phyloP scores from a whole-genome alignment of 2,797 vertebrate species.

The Thunnus albacares region DNA sequence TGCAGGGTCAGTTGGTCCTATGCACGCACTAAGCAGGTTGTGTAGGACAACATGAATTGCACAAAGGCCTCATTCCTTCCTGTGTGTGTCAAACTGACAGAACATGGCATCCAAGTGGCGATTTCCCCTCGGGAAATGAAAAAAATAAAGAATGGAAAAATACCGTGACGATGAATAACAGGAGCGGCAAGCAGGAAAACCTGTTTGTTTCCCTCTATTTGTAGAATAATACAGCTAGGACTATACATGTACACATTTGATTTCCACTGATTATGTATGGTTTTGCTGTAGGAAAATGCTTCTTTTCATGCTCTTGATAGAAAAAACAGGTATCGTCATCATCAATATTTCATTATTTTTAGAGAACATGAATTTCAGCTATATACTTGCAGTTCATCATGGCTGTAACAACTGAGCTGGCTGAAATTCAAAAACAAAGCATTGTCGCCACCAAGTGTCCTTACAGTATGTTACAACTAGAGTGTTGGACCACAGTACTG shows the following conservation, averaged over 20 bases:
- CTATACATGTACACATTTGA: background rate
- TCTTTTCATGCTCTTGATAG: background rate
- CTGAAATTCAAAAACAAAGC: conserved; percentile 7
- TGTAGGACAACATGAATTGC: conserved; percentile 1
- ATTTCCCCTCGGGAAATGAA: background rate
- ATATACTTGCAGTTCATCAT: background rate
- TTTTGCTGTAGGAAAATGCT: background rate
- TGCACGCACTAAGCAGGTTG: conserved; percentile 11
- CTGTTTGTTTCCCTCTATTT: conserved; percentile 3
- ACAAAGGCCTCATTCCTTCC: conserved; percentile 1
- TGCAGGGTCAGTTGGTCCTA: background rate
- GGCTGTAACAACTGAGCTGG: background rate
- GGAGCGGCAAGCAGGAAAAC: conserved; percentile 5
- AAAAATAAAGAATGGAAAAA: conserved; percentile 28
- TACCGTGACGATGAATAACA: conserved; percentile 10
- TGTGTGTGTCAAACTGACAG: conserved; percentile 21
- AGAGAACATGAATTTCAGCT: background rate
- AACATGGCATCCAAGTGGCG: conserved; percentile 8
- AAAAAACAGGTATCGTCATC: background rate
- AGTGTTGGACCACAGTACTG: background rate
- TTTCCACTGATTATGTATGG: background rate
- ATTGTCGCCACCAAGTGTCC: conserved; percentile 61
- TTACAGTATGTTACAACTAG: conserved; percentile 32
- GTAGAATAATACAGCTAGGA: background rate
- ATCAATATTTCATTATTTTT: background rate